These are phyloP conservation scores for Mycalesis mineus DNA, from an alignment of 2,888 invertebrate species.

Conservation along the genomic window DNA sequence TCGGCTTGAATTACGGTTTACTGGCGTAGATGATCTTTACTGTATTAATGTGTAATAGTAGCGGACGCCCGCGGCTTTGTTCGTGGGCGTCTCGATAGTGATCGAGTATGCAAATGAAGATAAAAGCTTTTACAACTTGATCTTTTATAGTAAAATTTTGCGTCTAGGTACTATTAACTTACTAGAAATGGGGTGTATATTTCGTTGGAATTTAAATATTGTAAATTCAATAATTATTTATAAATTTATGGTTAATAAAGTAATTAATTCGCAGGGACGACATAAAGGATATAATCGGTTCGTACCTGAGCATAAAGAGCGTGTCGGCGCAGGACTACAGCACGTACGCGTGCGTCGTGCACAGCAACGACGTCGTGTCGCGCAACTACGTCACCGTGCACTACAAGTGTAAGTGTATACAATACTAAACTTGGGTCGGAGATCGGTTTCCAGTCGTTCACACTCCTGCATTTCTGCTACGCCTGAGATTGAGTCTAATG, in stretches of 20 bases:
- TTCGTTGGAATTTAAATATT: too few species aligned
- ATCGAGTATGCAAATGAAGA: too few species aligned
- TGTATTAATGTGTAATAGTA: background rate
- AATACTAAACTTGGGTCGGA: too few species aligned
- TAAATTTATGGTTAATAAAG: background rate
- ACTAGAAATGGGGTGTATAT: too few species aligned
- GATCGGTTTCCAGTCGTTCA: too few species aligned
- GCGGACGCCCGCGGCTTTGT: background rate
- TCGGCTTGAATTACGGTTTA: constrained; percentile 7
- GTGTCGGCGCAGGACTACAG: constrained; percentile 83
- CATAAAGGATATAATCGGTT: constrained; percentile 83
- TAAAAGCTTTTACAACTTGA: too few species aligned
- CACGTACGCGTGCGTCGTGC: constrained; percentile 83
- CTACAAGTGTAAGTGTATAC: constrained; percentile 68
- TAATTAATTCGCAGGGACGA: constrained; percentile 79
- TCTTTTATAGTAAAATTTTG: too few species aligned
- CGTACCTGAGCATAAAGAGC: constrained; percentile 80
- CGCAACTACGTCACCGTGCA: constrained; percentile 71
- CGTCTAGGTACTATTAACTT: too few species aligned
- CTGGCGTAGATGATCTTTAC: background rate
- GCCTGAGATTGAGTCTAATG: too few species aligned
- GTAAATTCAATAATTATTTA: too few species aligned
- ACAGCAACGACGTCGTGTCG: constrained; percentile 79
- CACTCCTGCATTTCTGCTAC: too few species aligned
- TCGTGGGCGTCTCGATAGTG: background rate